A percentile compares a stretch with the other conserved stretches of the same genome.
These are phyloP conservation scores for Edolisoma coerulescens DNA, from an alignment of 2,113 vertebrate species.

Conservation along the genomic window DNA sequence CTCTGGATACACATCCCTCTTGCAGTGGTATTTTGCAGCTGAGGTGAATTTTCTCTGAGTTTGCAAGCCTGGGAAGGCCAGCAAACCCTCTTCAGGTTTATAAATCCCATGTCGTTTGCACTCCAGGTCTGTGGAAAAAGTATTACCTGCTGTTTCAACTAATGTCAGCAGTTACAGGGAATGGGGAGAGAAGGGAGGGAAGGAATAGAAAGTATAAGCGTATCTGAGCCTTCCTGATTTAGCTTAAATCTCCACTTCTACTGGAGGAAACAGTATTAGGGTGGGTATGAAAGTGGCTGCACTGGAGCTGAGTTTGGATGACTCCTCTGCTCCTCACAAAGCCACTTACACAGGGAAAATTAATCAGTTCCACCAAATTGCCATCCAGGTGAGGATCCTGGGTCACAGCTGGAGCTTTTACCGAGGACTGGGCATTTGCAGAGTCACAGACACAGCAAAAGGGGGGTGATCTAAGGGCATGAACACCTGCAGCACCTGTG, in stretches of 20 bases:
- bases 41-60: not conserved
- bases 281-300: not conserved
- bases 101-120: not conserved
- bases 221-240: not conserved
- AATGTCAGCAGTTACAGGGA: not conserved
- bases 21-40: not conserved
- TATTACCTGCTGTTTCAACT: not conserved
- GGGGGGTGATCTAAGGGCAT: rapidly evolving
- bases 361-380: not conserved
- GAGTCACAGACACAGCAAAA: rapidly evolving
- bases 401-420: rapidly evolving
- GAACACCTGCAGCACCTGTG: too few species aligned
- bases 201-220: not conserved
- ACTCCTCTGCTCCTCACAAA: not conserved
- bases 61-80: not conserved
- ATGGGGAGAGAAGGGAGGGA: not conserved
- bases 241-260: not conserved
- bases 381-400: not conserved
- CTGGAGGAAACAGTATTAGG: not conserved
- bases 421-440: rapidly evolving
- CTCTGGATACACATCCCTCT: not conserved
- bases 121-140: not conserved
- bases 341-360: not conserved
- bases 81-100: not conserved
- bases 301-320: not conserved